Evolutionary conservation across 2,797 vertebrate species (phyloP).

Genomic region (Pteronotus mesoamericanus): DNA sequence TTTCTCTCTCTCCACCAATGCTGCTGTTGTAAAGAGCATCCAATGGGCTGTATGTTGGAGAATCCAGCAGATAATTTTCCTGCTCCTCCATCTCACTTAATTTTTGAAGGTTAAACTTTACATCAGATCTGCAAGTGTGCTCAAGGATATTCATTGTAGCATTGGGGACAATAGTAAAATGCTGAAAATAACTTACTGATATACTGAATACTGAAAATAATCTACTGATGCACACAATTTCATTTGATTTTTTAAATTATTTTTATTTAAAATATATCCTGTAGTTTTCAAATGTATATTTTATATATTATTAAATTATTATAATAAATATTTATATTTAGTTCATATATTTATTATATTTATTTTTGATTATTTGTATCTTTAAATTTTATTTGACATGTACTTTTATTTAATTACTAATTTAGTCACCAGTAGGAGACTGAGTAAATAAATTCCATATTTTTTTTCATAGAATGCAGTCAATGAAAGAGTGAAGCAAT

Average conservation of each 20-base stretch:
- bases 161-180: not conserved
- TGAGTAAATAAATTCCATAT: not conserved
- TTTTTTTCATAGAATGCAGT: not conserved
- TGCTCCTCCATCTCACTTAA: not conserved
- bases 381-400: not conserved
- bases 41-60: rapidly evolving
- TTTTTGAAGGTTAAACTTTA: not conserved
- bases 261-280: not conserved
- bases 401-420: not conserved
- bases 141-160: not conserved
- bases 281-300: not conserved
- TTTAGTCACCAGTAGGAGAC: not conserved
- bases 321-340: not conserved
- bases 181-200: not conserved
- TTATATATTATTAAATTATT: not conserved
- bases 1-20: not conserved
- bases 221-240: not conserved
- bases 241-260: not conserved
- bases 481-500: not conserved
- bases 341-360: not conserved
- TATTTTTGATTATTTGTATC: not conserved
- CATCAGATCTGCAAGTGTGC: not conserved
- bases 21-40: not conserved
- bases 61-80: not conserved
- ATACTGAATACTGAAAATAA: not conserved